Evolutionary conservation across 2,888 invertebrate species (phyloP).

Genomic region (Drosophila meridionalis): DNA sequence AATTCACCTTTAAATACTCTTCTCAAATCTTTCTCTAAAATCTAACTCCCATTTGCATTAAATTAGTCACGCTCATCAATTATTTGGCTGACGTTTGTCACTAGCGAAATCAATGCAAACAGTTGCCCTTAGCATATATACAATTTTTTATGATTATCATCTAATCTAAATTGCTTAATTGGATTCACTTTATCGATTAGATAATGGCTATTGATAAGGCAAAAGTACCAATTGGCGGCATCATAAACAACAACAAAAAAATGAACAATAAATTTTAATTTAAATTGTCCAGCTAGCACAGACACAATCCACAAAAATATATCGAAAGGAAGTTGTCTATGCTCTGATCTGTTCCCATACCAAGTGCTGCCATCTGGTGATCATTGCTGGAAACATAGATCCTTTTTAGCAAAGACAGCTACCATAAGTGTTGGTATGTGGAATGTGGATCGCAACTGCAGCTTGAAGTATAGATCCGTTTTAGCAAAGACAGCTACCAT

Average conservation of each 20-base stretch:
- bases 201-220: constrained; percentile 34
- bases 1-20: background rate
- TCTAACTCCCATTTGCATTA: background rate
- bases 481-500: background rate
- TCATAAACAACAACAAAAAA: constrained; percentile 2
- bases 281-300: background rate
- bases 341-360: background rate
- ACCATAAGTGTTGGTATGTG: background rate
- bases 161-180: constrained; percentile 56
- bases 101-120: constrained; percentile 50
- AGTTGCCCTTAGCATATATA: constrained; percentile 40
- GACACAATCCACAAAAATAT: background rate
- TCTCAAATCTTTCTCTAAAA: background rate
- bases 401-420: background rate
- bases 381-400: background rate
- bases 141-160: constrained; percentile 40
- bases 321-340: too few species aligned
- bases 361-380: background rate
- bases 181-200: constrained; percentile 39
- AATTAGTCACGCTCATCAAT: background rate
- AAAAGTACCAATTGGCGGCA: constrained; percentile 1
- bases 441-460: background rate
- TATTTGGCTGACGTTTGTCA: constrained; percentile 38
- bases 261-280: background rate
- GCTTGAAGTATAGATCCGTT: background rate